Evolutionary conservation across 2,888 invertebrate species (phyloP), one percentile per base, ranked within the genome.

Genomic region (Tenthredo livida): DNA sequence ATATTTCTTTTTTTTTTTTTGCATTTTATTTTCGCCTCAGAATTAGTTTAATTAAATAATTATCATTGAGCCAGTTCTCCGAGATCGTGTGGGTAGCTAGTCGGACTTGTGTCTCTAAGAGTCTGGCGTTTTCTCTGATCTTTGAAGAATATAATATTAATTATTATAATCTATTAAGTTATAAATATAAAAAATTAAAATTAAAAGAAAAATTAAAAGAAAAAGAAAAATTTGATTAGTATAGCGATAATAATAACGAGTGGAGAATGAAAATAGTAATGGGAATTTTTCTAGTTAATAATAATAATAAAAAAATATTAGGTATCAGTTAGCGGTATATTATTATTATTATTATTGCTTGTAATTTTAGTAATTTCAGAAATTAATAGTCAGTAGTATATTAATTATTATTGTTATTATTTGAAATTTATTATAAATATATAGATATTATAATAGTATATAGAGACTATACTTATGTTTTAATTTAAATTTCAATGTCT

Each of bases 51-150:
- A 77, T 9, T 29, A 9, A 29, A 61, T n/a, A 50, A 80, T 25
- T n/a, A 61, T 61, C 25, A 25, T 50, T 29, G 7, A 77, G 77
- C 50, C 29, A 50, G 75, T 50, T 50, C 15, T 50, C 17, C 12
- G 21, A 29, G 77, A n/a, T 54, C 33, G 43, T 77, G 54, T 54
- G 58, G 78, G 58, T 78, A 78, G 78, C 78, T 78, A 58, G 54
- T 78, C 58, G 40, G 78, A 58, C 58, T 78, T 78, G 58, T 37
- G 58, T 37, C 58, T 37, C 58, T 33, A 25, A 80, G 33, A 61
- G 80, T 58, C 40, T 40, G 61, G 58, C 58, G 40, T 80, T 58
- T 43, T 54, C 17, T 77, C 33, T 54, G 33, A 77, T 50, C n/a
- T 29, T 77, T 17, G 47, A 50, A 50, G 29, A 9, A 77, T 73